phyloP scores from a whole-genome alignment of 2,797 vertebrate genomes.

The Streptopelia turtur region DNA sequence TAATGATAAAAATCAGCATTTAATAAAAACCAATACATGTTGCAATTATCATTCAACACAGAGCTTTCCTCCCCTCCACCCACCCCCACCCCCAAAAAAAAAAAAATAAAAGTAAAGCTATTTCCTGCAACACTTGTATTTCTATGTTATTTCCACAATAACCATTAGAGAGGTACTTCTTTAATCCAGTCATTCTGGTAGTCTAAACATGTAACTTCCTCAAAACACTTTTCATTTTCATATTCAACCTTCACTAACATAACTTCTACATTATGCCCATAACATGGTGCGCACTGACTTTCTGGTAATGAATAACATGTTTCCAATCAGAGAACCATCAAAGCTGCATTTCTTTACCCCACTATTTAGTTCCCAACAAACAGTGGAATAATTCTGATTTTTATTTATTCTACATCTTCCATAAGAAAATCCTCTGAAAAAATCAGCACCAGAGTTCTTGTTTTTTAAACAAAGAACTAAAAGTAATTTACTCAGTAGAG shows the following conservation, averaged over 20 bases:
- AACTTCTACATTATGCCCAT: background rate
- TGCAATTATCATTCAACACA: background rate
- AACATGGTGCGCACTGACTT: background rate
- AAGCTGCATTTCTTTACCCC: background rate
- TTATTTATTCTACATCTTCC: background rate
- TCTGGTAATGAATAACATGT: background rate
- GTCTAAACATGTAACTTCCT: background rate
- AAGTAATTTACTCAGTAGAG: background rate
- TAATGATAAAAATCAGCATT: background rate
- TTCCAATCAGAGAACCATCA: background rate
- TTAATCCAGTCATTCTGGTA: background rate
- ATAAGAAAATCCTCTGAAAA: background rate
- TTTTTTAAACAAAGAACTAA: background rate
- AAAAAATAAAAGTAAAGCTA: background rate
- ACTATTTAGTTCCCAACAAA: background rate
- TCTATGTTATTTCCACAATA: background rate
- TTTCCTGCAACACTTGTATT: background rate
- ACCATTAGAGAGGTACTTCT: slow-evolving; percentile 1
- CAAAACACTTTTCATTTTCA: background rate
- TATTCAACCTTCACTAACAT: background rate
- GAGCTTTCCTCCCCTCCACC: background rate
- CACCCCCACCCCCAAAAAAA: too few species aligned
- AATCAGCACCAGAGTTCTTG: background rate
- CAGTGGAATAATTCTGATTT: background rate
- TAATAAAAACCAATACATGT: background rate